Conservation (phyloP, 2,888 invertebrate genomes). For the Nephrocerus scutellatus region DNA sequence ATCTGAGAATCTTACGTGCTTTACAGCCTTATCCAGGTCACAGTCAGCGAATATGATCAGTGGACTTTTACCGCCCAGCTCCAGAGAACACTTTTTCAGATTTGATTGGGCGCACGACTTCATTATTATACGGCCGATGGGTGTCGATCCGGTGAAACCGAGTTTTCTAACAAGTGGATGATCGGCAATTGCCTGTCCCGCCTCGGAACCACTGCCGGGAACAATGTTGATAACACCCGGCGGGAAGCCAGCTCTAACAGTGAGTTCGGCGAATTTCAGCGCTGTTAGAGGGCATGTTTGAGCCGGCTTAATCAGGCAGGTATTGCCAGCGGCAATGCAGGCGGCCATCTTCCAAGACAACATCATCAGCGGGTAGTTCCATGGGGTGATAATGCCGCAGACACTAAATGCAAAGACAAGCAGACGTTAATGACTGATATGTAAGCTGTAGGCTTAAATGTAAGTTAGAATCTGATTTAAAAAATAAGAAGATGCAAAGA, state of each 20-base stretch:
- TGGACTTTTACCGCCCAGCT: conserved; percentile 94
- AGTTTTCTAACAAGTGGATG: conserved; percentile 83
- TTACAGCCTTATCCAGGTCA: conserved; percentile 87
- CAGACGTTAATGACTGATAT: too few species aligned
- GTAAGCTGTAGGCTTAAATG: too few species aligned
- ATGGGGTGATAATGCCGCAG: conserved; percentile 87
- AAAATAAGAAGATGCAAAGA: neutral
- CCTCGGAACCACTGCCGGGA: conserved; percentile 71
- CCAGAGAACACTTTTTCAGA: conserved; percentile 89
- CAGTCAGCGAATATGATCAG: conserved; percentile 90
- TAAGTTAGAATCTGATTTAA: neutral
- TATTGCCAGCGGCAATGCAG: conserved; percentile 92
- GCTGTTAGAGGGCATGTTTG: conserved; percentile 88
- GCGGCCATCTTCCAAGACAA: conserved; percentile 98
- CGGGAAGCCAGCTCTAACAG: conserved; percentile 86
- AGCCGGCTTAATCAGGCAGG: conserved; percentile 93
- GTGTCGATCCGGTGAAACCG: conserved; percentile 95
- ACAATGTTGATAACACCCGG: conserved; percentile 91
- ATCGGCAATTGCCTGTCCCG: conserved; percentile 81
- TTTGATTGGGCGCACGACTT: conserved; percentile 81
- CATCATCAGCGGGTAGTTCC: conserved; percentile 99
- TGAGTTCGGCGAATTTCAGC: conserved; percentile 88
- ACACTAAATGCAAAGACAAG: conserved; percentile 57
- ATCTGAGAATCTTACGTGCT: conserved; percentile 56
- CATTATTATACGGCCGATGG: conserved; percentile 84